phyloP scores from a whole-genome alignment of 2,797 vertebrate species.

The Darevskia mixta region DNA sequence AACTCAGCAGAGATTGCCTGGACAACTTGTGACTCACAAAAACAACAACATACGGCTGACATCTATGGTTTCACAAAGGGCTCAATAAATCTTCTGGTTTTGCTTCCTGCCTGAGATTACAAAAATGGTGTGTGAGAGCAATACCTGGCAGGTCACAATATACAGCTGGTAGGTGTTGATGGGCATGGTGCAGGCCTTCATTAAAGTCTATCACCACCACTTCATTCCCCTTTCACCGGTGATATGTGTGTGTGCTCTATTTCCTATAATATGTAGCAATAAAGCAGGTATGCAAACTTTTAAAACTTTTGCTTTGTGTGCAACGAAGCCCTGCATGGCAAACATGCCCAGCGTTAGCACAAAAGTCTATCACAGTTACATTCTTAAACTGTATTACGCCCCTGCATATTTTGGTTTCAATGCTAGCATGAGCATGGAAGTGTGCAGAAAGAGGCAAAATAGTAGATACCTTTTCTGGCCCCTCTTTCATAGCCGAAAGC shows the following conservation, averaged over 20 bases:
- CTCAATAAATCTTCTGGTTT: not conserved
- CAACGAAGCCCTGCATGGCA: not conserved
- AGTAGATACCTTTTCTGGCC: not conserved
- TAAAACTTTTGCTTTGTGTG: not conserved
- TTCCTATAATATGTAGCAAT: not conserved
- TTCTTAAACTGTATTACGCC: not conserved
- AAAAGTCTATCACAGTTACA: not conserved
- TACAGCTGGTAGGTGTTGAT: not conserved
- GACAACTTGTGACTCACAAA: not conserved
- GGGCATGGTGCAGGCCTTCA: not conserved
- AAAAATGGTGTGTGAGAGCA: not conserved
- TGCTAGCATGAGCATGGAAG: not conserved
- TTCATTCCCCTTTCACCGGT: not conserved
- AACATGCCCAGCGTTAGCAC: not conserved
- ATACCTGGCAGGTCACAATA: not conserved
- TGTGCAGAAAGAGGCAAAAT: not conserved
- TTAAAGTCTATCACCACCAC: not conserved
- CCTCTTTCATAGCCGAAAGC: not conserved
- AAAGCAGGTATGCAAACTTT: not conserved
- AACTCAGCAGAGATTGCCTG: not conserved
- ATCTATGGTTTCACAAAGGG: not conserved
- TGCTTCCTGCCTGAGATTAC: not conserved
- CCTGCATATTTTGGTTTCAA: too few species aligned
- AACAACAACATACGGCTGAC: not conserved
- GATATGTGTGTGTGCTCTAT: not conserved